Percentiles rank a stretch among this genome's conserved stretches.
phyloP scores from a whole-genome alignment of 2,113 vertebrate genomes.

The Actenoides lindsayi region DNA sequence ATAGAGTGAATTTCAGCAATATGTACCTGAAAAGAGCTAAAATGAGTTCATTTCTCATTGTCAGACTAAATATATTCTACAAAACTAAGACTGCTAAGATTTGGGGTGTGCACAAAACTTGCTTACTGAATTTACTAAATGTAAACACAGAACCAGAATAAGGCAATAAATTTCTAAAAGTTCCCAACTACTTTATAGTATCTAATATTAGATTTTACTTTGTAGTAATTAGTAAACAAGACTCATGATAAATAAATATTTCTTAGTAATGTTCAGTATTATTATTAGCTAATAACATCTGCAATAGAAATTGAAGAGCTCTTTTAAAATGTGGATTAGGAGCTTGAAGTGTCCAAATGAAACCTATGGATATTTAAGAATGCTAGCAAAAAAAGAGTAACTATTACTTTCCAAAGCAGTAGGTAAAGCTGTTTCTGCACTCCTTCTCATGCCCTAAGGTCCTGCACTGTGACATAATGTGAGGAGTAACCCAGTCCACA shows the following conservation, averaged over 20 bases:
- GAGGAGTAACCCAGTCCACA: rapidly evolving
- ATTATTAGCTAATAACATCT: not conserved
- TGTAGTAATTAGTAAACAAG: not conserved
- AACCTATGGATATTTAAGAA: not conserved
- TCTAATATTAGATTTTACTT: not conserved
- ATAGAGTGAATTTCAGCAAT: not conserved
- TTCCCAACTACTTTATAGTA: not conserved
- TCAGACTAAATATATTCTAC: not conserved
- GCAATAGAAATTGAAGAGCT: not conserved
- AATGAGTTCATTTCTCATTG: not conserved
- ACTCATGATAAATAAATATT: not conserved
- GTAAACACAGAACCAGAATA: not conserved
- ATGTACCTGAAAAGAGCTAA: not conserved
- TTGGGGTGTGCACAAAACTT: not conserved
- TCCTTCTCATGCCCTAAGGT: not conserved
- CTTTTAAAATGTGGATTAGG: not conserved
- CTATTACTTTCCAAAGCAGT: not conserved
- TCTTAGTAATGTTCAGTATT: not conserved
- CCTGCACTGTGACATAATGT: not conserved
- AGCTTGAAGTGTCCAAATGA: not conserved
- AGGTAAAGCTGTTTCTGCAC: not conserved
- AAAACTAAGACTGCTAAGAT: not conserved
- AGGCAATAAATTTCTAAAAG: not conserved
- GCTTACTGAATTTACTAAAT: not conserved
- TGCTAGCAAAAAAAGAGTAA: not conserved